Base-by-base conservation (phyloP, 2,888 invertebrate genomes). In the Pemphredon lugubris region DNA sequence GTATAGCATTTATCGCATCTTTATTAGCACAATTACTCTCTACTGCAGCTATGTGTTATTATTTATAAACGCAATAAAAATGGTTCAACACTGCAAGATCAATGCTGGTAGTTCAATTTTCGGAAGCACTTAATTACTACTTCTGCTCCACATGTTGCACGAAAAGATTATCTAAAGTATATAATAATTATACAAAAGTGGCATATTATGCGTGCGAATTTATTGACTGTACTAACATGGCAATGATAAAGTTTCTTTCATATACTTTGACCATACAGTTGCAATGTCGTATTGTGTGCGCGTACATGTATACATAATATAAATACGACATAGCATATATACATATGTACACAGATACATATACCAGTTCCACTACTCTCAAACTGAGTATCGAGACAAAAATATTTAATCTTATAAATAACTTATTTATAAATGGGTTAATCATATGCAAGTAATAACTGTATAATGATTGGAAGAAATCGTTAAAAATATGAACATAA, bases 141-240 rank as follows among this genome's bases (percentile, higher is more conserved):
- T 53, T 71, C 73, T 71, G 73, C 54, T 32, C 77, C 71, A 77
- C 71, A 71, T 77, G 77, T 73, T 61, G 59, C 55, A 59, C 48
- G 51, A 51, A 45, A 50, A 55, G 55, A 57, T 73, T 37, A 44
- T 61, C 55, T 45, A 54, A 60, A 51, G 20, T n/a, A n/a, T 58
- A 63, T 66, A 70, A 58, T 37, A 40, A 57, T 66, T 76, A 70
- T 59, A 66, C 21, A 58, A 73, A 66, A 48, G 34, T 55, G 55
- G 48, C 47, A 72, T 68, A 61, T 50, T 67, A 72, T 65, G 61
- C 45, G 61, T 68, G 63, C 69, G 73, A 60, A 73, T 75, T 73
- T 58, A 65, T 66, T 69, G 50, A 69, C 67, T 79, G 45, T 69
- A 67, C 54, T 69, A 75, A 54, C 45, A 53, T 54, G 40, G 51